Conservation (phyloP, 1,140 invertebrate species). For the Pteromalus puparum region DNA sequence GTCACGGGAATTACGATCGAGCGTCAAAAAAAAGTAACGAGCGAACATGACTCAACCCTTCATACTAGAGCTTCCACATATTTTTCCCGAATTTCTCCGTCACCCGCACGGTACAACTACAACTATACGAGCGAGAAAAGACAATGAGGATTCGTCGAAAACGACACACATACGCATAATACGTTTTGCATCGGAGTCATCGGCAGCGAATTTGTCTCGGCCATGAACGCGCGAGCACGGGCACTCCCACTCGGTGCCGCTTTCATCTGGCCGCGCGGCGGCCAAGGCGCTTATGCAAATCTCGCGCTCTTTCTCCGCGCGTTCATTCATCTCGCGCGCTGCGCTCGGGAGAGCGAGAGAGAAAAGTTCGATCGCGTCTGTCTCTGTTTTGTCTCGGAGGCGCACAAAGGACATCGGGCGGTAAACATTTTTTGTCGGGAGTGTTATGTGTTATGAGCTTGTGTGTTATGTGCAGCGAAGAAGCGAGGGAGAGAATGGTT, state of each 20-base stretch:
- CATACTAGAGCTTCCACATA: background rate
- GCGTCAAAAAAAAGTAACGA: background rate
- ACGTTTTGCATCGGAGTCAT: slow-evolving; percentile 23
- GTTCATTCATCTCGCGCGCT: background rate
- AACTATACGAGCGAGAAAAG: background rate
- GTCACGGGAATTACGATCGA: background rate
- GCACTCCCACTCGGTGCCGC: slow-evolving; percentile 21
- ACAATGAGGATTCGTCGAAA: too few species aligned
- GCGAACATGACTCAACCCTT: slow-evolving; percentile 3
- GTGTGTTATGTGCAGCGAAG: too few species aligned
- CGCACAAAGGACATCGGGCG: slow-evolving; percentile 1
- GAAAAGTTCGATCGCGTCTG: background rate
- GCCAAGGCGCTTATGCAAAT: slow-evolving; percentile 47
- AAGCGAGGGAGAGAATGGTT: background rate
- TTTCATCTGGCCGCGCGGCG: slow-evolving; percentile 38
- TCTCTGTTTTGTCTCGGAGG: background rate
- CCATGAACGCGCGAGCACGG: slow-evolving; percentile 23
- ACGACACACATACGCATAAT: background rate
- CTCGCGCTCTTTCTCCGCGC: slow-evolving; percentile 10
- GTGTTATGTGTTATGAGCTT: too few species aligned
- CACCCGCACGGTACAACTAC: too few species aligned
- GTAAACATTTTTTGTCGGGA: slow-evolving; percentile 32
- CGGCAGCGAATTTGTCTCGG: slow-evolving; percentile 47
- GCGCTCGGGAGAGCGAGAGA: background rate
- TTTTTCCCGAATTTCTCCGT: background rate